Base-by-base conservation (phyloP, 2,888 invertebrate species). In the Nymphalis polychloros region DNA sequence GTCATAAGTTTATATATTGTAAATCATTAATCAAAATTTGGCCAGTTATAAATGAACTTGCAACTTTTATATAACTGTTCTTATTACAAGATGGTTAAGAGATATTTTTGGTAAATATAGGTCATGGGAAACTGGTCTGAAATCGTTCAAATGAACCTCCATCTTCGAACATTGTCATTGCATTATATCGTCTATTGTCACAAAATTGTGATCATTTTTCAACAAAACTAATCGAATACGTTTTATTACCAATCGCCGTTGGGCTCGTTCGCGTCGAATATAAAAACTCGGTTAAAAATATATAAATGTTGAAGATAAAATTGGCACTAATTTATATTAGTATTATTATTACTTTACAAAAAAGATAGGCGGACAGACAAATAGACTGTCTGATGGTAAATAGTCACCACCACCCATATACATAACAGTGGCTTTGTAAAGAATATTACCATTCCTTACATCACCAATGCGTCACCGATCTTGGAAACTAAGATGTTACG, bases 171-270 rank as follows among this genome's bases (percentile, higher is more conserved):
- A 55, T 53, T 53, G 53, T 53, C 31, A 53, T 53, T 27, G 53
- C 53, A 31, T 50, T 65, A 65, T 52, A 65, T 52, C 46, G 59
- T 60, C 31, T 35, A 52, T 60, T 65, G 52, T 65, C 59, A 53
- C 27, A 20, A 60, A 65, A 65, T 65, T 46, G 27, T 13, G 60
- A 17, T 52, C 16, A 59, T 65, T 65, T 65, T 17, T 52, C 59
- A 55, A 31, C 31, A 55, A n/a, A 20, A 63, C 41, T 53, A 20
- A 35, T 52, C 16, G 49, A 62, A 50, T 52, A 31, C 16, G 41
- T 20, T 31, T 20, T 16, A n/a, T 47, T 47, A 46, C 20, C 10
- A 20, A 20, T 47, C 6, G 59, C 8, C 16, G 20, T 10, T 13
- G 7, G 19, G 23, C 8, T 13, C n/a, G 59, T 41, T 13, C 13